These are phyloP conservation scores for Typhlichthys eigenmanni DNA, from an alignment of 2,797 vertebrate species.

Conservation along the genomic window DNA sequence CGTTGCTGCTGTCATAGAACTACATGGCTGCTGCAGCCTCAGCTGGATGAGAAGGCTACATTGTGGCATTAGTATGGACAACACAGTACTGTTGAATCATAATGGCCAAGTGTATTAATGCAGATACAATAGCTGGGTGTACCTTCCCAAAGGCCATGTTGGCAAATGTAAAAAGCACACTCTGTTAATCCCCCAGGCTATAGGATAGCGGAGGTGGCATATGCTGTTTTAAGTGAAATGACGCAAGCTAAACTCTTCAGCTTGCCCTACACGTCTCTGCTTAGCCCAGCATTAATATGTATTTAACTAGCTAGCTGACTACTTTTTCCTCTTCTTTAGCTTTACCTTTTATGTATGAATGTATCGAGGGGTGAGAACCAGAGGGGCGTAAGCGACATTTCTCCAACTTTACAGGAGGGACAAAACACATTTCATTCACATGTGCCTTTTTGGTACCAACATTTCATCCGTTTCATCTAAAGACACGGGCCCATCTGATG, in stretches of 20 bases:
- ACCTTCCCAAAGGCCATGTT: slow-evolving; percentile 30
- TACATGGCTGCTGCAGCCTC: neutral
- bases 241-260: slow-evolving; percentile 29
- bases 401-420: too few species aligned
- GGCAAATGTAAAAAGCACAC: slow-evolving; percentile 53
- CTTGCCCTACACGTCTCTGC: slow-evolving; percentile 25
- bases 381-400: too few species aligned
- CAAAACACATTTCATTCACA: too few species aligned
- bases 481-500: too few species aligned
- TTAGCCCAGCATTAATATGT: slow-evolving; percentile 9
- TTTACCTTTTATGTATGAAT: too few species aligned
- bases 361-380: too few species aligned
- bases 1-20: neutral
- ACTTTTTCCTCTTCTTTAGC: too few species aligned
- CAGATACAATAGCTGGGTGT: slow-evolving; percentile 26
- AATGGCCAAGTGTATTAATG: slow-evolving; percentile 31
- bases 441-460: too few species aligned
- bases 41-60: slow-evolving; percentile 7
- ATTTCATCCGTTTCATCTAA: too few species aligned
- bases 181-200: slow-evolving; percentile 38
- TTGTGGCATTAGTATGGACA: slow-evolving; percentile 16
- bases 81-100: slow-evolving; percentile 36
- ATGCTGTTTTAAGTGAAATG: slow-evolving; percentile 54
- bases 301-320: too few species aligned
- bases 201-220: slow-evolving; percentile 41